phyloP scores from a whole-genome alignment of 1,140 invertebrate genomes.

The Stenopsyche tienmushanensis region DNA sequence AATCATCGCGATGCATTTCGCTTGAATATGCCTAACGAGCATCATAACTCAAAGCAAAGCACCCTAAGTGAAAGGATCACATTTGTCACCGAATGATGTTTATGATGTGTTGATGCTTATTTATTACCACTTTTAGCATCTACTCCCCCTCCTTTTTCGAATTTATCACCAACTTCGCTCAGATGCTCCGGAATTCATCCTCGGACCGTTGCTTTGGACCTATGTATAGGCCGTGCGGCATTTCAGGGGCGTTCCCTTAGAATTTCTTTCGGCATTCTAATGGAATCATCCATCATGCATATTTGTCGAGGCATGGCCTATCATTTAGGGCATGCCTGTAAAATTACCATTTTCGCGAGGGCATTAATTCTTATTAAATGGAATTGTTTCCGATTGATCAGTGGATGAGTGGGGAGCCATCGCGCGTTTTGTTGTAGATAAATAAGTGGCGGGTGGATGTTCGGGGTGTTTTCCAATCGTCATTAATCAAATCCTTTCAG shows the following conservation, averaged over 20 bases:
- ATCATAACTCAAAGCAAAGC: not conserved
- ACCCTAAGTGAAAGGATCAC: not conserved
- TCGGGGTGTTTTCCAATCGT: too few species aligned
- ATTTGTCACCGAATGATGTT: not conserved
- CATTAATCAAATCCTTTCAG: too few species aligned
- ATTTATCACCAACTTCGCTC: not conserved
- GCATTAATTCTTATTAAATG: too few species aligned
- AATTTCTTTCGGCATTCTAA: not conserved
- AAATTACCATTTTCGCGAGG: too few species aligned
- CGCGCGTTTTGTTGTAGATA: too few species aligned
- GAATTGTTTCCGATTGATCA: too few species aligned
- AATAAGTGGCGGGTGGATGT: too few species aligned
- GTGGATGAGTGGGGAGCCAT: too few species aligned
- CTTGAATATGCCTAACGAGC: too few species aligned
- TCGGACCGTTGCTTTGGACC: not conserved
- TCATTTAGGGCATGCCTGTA: conserved; percentile 1
- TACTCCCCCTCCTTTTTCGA: not conserved
- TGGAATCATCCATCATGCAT: conserved; percentile 21
- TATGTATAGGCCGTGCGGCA: too few species aligned
- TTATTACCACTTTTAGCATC: not conserved
- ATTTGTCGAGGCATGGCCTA: conserved; percentile 11
- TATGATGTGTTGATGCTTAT: not conserved
- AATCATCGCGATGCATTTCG: not conserved
- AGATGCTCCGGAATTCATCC: not conserved
- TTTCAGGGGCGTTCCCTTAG: too few species aligned